phyloP scores from a whole-genome alignment of 2,113 vertebrate species.

The Podocnemis expansa region DNA sequence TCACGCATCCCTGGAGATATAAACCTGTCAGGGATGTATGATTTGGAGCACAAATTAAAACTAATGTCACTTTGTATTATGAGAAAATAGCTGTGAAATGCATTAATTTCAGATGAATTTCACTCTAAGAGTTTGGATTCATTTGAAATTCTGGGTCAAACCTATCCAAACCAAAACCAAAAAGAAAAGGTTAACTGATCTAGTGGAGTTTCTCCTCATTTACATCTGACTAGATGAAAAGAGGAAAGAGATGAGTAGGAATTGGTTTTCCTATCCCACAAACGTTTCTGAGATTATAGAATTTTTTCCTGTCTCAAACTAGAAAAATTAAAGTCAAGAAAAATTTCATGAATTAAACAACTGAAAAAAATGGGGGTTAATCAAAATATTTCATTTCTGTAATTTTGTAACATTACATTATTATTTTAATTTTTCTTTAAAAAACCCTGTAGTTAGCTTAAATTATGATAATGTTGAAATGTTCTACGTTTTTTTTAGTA shows the following conservation, averaged over 20 bases:
- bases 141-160: not conserved
- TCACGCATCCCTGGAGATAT: not conserved
- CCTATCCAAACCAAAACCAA: not conserved
- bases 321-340: not conserved
- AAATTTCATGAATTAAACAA: not conserved
- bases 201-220: not conserved
- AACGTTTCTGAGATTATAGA: not conserved
- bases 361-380: not conserved
- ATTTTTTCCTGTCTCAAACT: not conserved
- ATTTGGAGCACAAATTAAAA: not conserved
- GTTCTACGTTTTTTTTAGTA: not conserved
- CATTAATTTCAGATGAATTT: conserved; percentile 31
- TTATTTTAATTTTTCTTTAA: not conserved
- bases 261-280: not conserved
- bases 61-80: not conserved
- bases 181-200: not conserved
- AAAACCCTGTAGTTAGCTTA: not conserved
- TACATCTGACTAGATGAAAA: not conserved
- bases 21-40: not conserved
- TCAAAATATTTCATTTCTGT: not conserved
- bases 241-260: not conserved
- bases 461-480: not conserved
- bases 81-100: conserved; percentile 8
- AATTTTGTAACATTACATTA: not conserved
- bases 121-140: not conserved